These are phyloP conservation scores for Ophraella communa DNA, from an alignment of 2,888 invertebrate genomes.

Conservation along the genomic window DNA sequence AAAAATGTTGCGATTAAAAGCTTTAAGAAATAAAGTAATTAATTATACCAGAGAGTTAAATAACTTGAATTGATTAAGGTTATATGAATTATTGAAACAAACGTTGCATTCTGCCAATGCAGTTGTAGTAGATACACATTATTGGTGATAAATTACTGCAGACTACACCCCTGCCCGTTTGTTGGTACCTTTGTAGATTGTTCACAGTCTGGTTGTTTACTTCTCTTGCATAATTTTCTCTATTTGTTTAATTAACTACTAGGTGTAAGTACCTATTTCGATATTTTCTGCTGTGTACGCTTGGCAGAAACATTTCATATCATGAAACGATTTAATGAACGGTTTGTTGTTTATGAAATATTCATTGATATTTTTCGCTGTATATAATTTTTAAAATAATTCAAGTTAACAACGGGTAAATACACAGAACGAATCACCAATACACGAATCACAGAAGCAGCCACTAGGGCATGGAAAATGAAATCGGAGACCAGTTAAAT, in stretches of 20 bases:
- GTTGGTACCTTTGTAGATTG: neutral
- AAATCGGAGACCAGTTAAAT: neutral
- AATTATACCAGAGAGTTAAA: too few species aligned
- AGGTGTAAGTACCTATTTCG: neutral
- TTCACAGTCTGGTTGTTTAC: neutral
- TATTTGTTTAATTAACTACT: neutral
- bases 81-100: too few species aligned
- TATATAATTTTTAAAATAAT: constrained; percentile 6
- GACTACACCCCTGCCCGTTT: neutral
- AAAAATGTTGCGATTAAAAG: too few species aligned
- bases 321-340: constrained; percentile 1
- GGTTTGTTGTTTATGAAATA: constrained; percentile 9
- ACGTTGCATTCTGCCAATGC: too few species aligned
- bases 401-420: constrained; percentile 14
- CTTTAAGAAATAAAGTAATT: too few species aligned
- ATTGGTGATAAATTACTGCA: neutral
- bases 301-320: neutral
- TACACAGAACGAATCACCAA: constrained; percentile 16
- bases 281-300: neutral
- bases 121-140: too few species aligned
- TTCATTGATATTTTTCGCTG: neutral
- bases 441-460: constrained; percentile 8
- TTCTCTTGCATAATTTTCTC: neutral
- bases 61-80: too few species aligned
- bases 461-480: neutral